Evolutionary conservation across 2,113 vertebrate genomes (phyloP), one percentile per base, ranked within the genome.

Genomic region (Oryzias celebensis): DNA sequence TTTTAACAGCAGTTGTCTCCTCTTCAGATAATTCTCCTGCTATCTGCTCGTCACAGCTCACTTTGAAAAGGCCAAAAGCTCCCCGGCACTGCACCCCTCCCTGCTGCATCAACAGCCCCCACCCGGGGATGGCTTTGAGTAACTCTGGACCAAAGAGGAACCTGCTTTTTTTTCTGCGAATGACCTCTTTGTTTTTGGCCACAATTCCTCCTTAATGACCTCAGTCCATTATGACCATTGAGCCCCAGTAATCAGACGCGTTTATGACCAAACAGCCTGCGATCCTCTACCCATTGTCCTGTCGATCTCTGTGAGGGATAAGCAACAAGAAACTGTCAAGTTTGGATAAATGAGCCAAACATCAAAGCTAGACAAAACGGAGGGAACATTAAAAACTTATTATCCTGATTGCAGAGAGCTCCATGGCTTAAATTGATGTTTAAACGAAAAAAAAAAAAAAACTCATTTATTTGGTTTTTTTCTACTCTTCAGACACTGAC

Each of bases 191-290:
- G 80, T 88, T 91, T 86, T 87, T 69, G 71, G 81, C 73, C 83
- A 85, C 80, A 83, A 85, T 90, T 77, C 86, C 84, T 87, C 85
- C 81, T 81, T 88, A 87, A 85, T 90, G 87, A 91, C 84, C 85
- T 90, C 87, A 91, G 81, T 80, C 71, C 68, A 70, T 49, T 75
- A 84, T 6, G 59, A 76, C 84, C 81, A 81, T 82, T 77, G 68
- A 85, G 68, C 71, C 71, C 63, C 71, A 69, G 70, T 71, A 76
- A 85, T 88, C 79, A 85, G 81, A 86, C 77, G 73, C 71, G 78
- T 88, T 88, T 88, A 88, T 81, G 86, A 86, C 74, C 85, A 69
- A 66, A 78, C 75, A 79, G 84, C 88, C 84, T 78, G 63, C 68
- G 72, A 77, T 65, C 76, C 60, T 62, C 65, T 77, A 56, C 75